Base-by-base conservation (phyloP, 2,888 invertebrate species). In the Creontiades dilutus region DNA sequence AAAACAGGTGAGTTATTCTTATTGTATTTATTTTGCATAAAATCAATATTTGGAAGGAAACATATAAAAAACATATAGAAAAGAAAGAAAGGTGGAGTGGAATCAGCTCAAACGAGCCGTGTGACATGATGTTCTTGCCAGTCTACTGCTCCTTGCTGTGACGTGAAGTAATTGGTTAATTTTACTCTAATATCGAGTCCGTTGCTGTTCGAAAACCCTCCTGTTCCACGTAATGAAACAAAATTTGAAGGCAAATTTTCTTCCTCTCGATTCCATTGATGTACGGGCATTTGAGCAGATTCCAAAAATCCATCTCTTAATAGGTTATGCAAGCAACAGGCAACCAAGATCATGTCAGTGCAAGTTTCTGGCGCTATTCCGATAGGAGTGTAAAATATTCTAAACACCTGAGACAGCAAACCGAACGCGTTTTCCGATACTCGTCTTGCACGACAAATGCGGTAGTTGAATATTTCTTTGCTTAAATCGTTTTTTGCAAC, bases 321-420 rank as follows among this genome's bases (percentile, higher is more conserved):
- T 5, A 81, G 16, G 81, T 81, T 81, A 47, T 81, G 81, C 14
- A 81, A 47, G n/a, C 81, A 81, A 47, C 81, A 81, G 16, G 46
- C 11, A 47, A 81, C 46, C n/a, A 81, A 5, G 46, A 81, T 81
- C 7, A 76, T 28, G n/a, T 16, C 16, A 47, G 14, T 47, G 13
- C 13, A 7, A 46, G 47, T 47, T 12, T 37, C 81, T 11, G 81
- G 81, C n/a, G 9, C n/a, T 46, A 90, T 28, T 55, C 76, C 37
- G 12, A 90, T 76, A 14, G 85, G 89, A 0, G 85, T 78, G 46
- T 80, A 89, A 46, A 89, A 90, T 47, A 89, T 86, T 81, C 89
- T 2, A 86, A 85, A 90, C n/a, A 89, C 89, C 16, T 37, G 48
- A 28, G 47, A 28, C 37, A 76, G 75, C 27, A 52, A 19, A 46